phyloP scores from a whole-genome alignment of 2,113 vertebrate species.

The Caracal caracal region DNA sequence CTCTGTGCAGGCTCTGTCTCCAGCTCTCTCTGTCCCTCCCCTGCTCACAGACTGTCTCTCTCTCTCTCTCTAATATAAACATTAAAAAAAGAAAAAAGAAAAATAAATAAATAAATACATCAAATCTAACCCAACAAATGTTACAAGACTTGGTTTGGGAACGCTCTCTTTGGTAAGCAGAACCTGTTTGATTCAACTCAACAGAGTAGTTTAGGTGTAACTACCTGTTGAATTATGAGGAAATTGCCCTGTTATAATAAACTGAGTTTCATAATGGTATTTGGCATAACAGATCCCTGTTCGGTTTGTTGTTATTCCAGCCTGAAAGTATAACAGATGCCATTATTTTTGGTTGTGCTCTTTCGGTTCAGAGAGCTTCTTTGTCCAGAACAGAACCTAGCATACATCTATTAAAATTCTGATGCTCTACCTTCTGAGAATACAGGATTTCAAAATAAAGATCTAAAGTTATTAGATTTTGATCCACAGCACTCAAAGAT shows the following conservation, averaged over 20 bases:
- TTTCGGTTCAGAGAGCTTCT: slow-evolving; percentile 55
- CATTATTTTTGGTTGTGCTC: slow-evolving; percentile 64
- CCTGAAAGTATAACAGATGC: slow-evolving; percentile 10
- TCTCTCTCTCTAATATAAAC: too few species aligned
- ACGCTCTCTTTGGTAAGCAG: not conserved
- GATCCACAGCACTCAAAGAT: slow-evolving; percentile 50
- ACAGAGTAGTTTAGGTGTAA: not conserved
- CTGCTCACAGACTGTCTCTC: too few species aligned
- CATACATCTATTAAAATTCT: slow-evolving; percentile 61
- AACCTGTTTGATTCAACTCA: not conserved
- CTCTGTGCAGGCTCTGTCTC: too few species aligned
- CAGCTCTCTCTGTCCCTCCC: too few species aligned
- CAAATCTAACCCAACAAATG: not conserved
- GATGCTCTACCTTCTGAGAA: slow-evolving; percentile 56
- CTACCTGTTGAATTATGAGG: not conserved
- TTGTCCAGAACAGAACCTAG: slow-evolving; percentile 59
- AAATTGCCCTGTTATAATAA: slow-evolving; percentile 24
- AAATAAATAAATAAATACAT: not conserved
- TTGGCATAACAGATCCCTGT: not conserved
- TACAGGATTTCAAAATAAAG: slow-evolving; percentile 72
- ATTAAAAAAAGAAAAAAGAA: too few species aligned
- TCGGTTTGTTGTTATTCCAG: slow-evolving; percentile 31
- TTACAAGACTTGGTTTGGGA: not conserved
- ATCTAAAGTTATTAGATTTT: slow-evolving; percentile 65
- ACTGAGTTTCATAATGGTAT: not conserved